Evolutionary conservation across 2,888 invertebrate genomes (phyloP).

Genomic region (Platycheirus albimanus): DNA sequence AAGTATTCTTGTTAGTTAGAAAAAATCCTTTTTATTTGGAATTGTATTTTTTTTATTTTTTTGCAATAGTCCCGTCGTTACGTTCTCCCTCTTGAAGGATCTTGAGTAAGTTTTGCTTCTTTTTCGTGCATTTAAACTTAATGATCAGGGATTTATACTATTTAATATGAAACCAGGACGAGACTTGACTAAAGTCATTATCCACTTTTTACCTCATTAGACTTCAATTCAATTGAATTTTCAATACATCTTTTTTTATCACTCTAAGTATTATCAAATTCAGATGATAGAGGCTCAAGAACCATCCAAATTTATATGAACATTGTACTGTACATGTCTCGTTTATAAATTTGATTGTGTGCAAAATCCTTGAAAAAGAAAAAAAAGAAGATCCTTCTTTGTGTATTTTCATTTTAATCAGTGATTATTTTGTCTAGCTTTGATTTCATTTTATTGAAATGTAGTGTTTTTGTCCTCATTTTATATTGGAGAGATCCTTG

Average conservation of each 20-base stretch:
- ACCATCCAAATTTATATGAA: constrained; percentile 8
- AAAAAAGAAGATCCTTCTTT: background rate
- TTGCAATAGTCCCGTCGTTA: background rate
- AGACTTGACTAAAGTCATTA: constrained; percentile 57
- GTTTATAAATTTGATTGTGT: constrained; percentile 1
- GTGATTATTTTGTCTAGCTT: constrained; percentile 59
- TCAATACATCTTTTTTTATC: background rate
- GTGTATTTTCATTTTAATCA: constrained; percentile 47
- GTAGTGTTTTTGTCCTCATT: constrained; percentile 29
- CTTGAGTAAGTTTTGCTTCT: constrained; percentile 31
- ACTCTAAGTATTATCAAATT: background rate
- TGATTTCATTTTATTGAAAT: constrained; percentile 66
- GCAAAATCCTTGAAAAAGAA: constrained; percentile 34
- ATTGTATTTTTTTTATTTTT: constrained; percentile 33
- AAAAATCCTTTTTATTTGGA: too few relatives aligned
- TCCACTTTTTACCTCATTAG: constrained; percentile 57
- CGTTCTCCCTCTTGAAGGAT: constrained; percentile 1
- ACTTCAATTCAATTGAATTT: constrained; percentile 45
- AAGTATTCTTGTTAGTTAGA: constrained; percentile 68
- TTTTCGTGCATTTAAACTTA: constrained; percentile 43
- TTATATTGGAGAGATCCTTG: constrained; percentile 44
- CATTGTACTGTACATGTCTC: too few relatives aligned
- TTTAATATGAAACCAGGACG: constrained; percentile 45
- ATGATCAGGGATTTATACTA: constrained; percentile 65
- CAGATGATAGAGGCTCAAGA: background rate